Conservation (phyloP, 2,888 invertebrate genomes). For the Lamellibrachia columna region DNA sequence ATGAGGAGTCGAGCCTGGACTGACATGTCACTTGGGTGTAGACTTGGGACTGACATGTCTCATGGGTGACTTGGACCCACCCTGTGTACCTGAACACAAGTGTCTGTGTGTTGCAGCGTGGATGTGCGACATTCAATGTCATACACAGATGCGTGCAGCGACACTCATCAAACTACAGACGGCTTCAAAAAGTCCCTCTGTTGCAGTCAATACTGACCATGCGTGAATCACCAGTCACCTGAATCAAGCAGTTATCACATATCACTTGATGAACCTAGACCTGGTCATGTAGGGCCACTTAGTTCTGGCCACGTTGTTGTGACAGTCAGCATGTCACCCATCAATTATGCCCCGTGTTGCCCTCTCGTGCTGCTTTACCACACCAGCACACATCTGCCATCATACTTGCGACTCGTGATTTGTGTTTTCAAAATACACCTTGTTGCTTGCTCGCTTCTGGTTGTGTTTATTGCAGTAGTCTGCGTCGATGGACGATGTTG, state of each 20-base stretch:
- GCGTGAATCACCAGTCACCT: not conserved
- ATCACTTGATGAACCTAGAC: not conserved
- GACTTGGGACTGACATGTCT: too few relatives aligned
- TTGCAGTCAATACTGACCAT: too few relatives aligned
- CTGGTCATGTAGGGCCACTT: not conserved
- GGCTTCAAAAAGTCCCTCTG: not conserved
- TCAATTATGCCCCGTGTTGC: not conserved
- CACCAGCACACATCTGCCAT: not conserved
- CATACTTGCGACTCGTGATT: slow-evolving; percentile 9
- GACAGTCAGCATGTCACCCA: not conserved
- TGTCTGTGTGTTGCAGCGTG: not conserved
- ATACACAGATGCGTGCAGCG: not conserved
- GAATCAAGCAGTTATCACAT: not conserved
- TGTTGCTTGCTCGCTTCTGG: not conserved
- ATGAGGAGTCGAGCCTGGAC: too few relatives aligned
- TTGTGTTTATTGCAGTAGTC: slow-evolving; percentile 16
- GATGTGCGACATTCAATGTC: not conserved
- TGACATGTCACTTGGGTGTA: too few relatives aligned
- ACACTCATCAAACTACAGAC: not conserved
- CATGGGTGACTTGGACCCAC: too few relatives aligned
- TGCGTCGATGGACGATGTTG: not conserved
- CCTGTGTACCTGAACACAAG: not conserved
- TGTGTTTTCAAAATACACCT: slow-evolving; percentile 1
- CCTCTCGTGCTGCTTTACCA: not conserved
- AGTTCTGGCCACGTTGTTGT: not conserved